Conservation (phyloP, 2,113 vertebrate genomes). For the Alethe diademata region DNA sequence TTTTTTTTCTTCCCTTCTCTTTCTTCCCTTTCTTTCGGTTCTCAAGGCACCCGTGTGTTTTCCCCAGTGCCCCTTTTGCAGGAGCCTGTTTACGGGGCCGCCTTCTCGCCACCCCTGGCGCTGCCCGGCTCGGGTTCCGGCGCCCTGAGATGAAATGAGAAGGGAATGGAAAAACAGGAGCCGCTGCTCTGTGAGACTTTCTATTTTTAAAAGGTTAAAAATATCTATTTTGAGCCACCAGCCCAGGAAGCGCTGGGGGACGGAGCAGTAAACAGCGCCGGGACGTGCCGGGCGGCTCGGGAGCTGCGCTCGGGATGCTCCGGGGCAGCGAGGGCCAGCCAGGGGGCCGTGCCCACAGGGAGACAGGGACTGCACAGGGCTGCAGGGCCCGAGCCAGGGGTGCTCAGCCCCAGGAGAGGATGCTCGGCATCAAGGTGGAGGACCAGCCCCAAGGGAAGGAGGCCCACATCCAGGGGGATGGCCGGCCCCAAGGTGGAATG, state of each 20-base stretch:
- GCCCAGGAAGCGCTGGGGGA: constrained; percentile 42
- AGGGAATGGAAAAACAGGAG: constrained; percentile 60
- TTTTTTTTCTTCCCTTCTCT: neutral
- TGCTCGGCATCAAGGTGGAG: neutral
- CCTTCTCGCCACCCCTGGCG: neutral
- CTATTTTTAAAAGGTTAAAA: constrained; percentile 61
- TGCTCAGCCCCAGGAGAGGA: neutral
- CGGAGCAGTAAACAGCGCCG: neutral
- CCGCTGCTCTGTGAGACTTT: neutral
- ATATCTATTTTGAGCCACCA: constrained; percentile 39
- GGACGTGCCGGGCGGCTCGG: neutral
- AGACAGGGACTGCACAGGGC: accelerated
- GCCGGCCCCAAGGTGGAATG: neutral
- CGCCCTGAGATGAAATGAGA: neutral
- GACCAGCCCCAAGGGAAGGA: neutral
- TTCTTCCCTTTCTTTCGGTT: neutral
- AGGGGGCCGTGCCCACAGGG: accelerated
- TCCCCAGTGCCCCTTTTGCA: neutral
- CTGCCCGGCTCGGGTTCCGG: neutral
- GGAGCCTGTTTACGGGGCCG: neutral
- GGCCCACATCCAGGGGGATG: neutral
- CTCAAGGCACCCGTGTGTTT: neutral
- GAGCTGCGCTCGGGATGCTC: neutral
- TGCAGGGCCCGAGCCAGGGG: neutral
- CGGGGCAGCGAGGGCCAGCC: accelerated